These are phyloP conservation scores for Heteromyza rotundicornis DNA, from an alignment of 2,888 invertebrate genomes.

Conservation along the genomic window DNA sequence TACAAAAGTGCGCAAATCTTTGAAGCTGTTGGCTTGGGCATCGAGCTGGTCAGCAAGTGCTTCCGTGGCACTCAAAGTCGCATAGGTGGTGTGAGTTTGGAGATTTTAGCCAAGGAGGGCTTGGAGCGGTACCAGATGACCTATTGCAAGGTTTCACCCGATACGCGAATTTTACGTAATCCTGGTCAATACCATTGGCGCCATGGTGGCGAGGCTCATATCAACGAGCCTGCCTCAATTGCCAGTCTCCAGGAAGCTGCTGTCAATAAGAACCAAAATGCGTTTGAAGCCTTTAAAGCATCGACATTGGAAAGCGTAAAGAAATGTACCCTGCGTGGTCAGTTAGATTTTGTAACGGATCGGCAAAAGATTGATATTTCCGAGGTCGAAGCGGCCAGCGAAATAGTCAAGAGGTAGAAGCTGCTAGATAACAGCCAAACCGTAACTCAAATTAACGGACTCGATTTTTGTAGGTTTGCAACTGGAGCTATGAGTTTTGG, in stretches of 20 bases:
- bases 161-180: conserved; percentile 74
- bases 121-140: conserved; percentile 80
- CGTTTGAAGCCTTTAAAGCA: conserved; percentile 86
- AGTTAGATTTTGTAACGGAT: conserved; percentile 82
- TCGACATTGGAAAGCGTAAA: conserved; percentile 85
- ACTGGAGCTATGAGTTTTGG: conserved; percentile 95
- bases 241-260: conserved; percentile 84
- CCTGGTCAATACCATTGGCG: conserved; percentile 98
- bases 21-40: conserved; percentile 93
- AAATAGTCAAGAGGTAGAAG: conserved; percentile 94
- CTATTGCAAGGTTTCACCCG: conserved; percentile 69
- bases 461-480: conserved; percentile 54
- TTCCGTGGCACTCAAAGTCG: conserved; percentile 80
- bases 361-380: conserved; percentile 80
- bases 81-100: conserved; percentile 88
- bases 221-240: conserved; percentile 90
- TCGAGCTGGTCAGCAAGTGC: conserved; percentile 92
- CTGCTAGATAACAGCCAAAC: neutral
- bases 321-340: conserved; percentile 90
- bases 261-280: conserved; percentile 75
- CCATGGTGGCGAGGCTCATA: conserved; percentile 95
- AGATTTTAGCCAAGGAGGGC: conserved; percentile 84
- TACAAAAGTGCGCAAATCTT: conserved; percentile 99
- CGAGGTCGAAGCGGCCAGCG: conserved; percentile 91
- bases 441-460: neutral